phyloP scores from a whole-genome alignment of 2,888 invertebrate species.

The Tolmerus cingulatus region DNA sequence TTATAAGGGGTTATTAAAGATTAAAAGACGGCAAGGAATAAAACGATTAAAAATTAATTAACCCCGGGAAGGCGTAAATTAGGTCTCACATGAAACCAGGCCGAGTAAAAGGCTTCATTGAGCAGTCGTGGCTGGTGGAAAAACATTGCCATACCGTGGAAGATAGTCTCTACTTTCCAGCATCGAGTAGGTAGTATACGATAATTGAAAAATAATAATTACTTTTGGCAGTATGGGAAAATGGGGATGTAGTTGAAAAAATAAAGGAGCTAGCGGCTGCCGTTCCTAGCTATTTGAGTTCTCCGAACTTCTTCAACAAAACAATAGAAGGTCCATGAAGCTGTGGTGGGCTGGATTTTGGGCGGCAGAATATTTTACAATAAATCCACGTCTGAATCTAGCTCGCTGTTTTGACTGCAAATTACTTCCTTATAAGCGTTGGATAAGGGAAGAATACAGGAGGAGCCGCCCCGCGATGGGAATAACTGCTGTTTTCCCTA shows the following conservation, averaged over 20 bases:
- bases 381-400: background rate
- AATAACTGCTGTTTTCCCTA: background rate
- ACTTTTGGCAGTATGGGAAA: background rate
- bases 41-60: background rate
- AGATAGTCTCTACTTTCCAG: background rate
- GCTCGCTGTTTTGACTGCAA: constrained; percentile 29
- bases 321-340: background rate
- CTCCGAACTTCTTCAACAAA: background rate
- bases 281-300: background rate
- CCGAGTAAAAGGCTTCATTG: background rate
- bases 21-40: background rate
- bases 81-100: background rate
- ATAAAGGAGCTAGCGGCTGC: background rate
- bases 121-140: background rate
- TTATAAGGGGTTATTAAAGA: background rate
- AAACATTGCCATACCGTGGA: background rate
- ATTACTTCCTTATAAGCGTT: constrained; percentile 12
- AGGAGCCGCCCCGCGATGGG: background rate
- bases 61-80: background rate
- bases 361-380: constrained; percentile 2
- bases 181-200: background rate
- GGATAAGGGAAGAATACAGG: background rate
- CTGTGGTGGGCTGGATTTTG: background rate
- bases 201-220: constrained; percentile 32
- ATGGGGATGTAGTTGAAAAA: background rate